Percentiles rank a stretch among this genome's conserved stretches.
These are phyloP conservation scores for Thaleichthys pacificus DNA, from an alignment of 2,797 vertebrate genomes.

Conservation along the genomic window DNA sequence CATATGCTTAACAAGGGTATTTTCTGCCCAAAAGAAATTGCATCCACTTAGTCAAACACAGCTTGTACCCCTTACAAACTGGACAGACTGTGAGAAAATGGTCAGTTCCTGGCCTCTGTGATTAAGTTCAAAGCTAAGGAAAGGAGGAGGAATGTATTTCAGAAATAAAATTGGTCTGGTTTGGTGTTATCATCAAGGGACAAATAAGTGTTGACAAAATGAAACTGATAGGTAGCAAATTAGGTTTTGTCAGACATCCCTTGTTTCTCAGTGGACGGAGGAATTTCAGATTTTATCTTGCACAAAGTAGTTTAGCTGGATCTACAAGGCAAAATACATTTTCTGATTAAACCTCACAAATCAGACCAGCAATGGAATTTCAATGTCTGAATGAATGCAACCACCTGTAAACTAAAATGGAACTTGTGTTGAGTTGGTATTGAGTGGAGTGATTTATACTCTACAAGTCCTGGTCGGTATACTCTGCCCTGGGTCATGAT, in stretches of 20 bases:
- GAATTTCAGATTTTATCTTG: constrained; percentile 23
- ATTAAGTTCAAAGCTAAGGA: constrained; percentile 54
- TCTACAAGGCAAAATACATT: not conserved
- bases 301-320: constrained; percentile 1
- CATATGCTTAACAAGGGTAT: not conserved
- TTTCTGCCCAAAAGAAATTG: not conserved
- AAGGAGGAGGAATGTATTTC: constrained; percentile 35
- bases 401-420: too few species aligned
- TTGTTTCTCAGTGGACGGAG: not conserved
- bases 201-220: constrained; percentile 37
- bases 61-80: not conserved
- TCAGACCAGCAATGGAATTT: too few species aligned
- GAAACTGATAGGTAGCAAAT: constrained; percentile 23
- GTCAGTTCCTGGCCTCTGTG: constrained; percentile 32
- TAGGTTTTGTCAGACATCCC: constrained; percentile 1
- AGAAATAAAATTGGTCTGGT: constrained; percentile 3
- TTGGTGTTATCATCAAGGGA: constrained; percentile 28
- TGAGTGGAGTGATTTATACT: too few species aligned
- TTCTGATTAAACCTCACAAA: too few species aligned
- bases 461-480: too few species aligned
- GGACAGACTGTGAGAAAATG: constrained; percentile 17
- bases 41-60: not conserved
- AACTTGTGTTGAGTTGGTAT: too few species aligned
- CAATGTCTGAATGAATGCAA: too few species aligned
- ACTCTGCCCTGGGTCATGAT: too few species aligned